Conservation (phyloP, 1,140 invertebrate genomes). For the Microplitis demolitor region DNA sequence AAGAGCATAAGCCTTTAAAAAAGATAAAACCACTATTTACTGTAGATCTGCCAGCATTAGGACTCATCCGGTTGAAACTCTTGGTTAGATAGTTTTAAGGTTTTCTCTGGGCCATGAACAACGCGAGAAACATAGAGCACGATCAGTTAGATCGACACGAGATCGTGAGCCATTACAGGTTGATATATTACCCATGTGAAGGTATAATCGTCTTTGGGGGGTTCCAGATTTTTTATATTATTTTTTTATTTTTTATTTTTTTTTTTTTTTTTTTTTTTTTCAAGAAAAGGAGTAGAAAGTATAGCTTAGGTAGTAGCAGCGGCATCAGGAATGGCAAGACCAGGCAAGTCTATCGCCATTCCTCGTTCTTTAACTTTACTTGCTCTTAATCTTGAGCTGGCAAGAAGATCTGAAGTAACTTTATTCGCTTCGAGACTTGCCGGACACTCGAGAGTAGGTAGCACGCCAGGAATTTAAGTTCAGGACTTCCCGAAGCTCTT, state of each 20-base stretch:
- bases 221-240: too few relatives aligned
- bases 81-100: neutral
- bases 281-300: neutral
- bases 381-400: conserved; percentile 9
- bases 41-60: too few relatives aligned
- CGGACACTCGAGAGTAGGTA: conserved; percentile 26
- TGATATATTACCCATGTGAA: conserved; percentile 57
- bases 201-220: conserved; percentile 49
- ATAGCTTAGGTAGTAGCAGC: neutral
- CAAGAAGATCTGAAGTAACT: neutral
- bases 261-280: neutral
- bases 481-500: conserved; percentile 17
- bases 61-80: too few relatives aligned
- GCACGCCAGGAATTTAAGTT: conserved; percentile 42
- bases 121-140: conserved; percentile 36
- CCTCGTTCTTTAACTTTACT: neutral
- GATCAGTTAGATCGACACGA: conserved; percentile 40
- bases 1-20: too few relatives aligned
- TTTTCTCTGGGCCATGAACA: neutral
- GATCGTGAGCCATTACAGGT: conserved; percentile 51
- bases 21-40: too few relatives aligned
- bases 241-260: too few relatives aligned
- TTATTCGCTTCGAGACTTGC: neutral
- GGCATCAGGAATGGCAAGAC: neutral
- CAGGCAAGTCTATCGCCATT: neutral